These are phyloP conservation scores for Lucinisca nassula DNA, from an alignment of 2,888 invertebrate species.

Conservation along the genomic window DNA sequence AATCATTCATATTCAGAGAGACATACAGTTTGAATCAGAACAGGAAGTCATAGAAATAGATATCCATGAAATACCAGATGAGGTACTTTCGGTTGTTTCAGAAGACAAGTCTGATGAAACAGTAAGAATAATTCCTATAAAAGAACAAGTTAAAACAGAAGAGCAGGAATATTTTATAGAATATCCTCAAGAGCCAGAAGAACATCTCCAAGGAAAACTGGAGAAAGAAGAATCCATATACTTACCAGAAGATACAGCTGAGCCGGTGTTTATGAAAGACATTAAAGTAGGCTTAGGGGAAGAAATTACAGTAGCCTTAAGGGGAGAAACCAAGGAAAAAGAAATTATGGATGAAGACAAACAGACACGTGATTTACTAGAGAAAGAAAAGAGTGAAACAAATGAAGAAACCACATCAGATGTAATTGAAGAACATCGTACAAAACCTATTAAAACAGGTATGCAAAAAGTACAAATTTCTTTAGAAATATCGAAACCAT, in stretches of 20 bases:
- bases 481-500: neutral
- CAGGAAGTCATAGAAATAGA: slow-evolving; percentile 46
- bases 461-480: no score
- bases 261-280: no score
- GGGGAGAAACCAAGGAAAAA: neutral
- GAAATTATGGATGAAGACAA: neutral
- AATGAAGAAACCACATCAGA: no score
- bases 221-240: neutral
- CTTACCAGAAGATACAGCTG: no score
- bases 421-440: no score
- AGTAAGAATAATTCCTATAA: slow-evolving; percentile 43
- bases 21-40: neutral
- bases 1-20: neutral
- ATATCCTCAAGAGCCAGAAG: slow-evolving; percentile 47
- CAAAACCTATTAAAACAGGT: no score
- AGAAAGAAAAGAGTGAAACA: neutral
- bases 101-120: slow-evolving; percentile 13
- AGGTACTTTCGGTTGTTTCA: neutral
- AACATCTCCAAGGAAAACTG: no score
- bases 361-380: neutral
- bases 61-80: slow-evolving; percentile 35
- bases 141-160: slow-evolving; percentile 43
- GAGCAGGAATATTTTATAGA: slow-evolving; percentile 63
- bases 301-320: neutral
- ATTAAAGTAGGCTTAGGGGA: neutral